Percentiles rank a stretch among this genome's conserved stretches.
phyloP scores from a whole-genome alignment of 92 coral and sea anemone genomes.

The Meandrina meandrites region DNA sequence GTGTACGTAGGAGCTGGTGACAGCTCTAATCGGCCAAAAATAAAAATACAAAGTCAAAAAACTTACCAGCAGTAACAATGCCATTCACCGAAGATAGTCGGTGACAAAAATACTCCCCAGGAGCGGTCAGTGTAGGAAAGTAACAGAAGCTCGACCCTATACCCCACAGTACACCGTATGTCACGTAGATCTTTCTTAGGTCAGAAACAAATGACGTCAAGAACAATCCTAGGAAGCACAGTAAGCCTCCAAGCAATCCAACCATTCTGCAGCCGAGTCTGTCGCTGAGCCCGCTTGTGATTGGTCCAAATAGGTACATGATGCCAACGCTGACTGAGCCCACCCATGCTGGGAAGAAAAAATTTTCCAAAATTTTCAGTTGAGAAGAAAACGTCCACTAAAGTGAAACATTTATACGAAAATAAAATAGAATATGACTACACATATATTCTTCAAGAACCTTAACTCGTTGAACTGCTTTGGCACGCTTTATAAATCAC shows the following conservation, averaged over 20 bases:
- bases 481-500: too few relatives aligned
- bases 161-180: conserved; percentile 92
- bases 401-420: too few relatives aligned
- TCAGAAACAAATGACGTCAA: conserved; percentile 88
- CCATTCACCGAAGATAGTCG: conserved; percentile 78
- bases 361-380: neutral
- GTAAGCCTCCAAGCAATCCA: conserved; percentile 79
- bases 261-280: conserved; percentile 81
- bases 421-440: too few relatives aligned
- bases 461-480: too few relatives aligned
- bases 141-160: conserved; percentile 94
- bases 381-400: neutral
- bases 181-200: conserved; percentile 74
- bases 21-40: too few relatives aligned
- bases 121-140: conserved; percentile 89
- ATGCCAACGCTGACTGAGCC: conserved; percentile 90
- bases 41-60: neutral
- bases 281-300: conserved; percentile 87
- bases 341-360: conserved; percentile 76
- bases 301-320: conserved; percentile 91
- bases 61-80: conserved; percentile 77
- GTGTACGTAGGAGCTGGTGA: too few relatives aligned
- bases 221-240: conserved; percentile 84
- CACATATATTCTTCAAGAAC: too few relatives aligned
- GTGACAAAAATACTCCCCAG: conserved; percentile 80